Conservation (phyloP, 2,797 vertebrate species). For the Atherinosoma microstoma region DNA sequence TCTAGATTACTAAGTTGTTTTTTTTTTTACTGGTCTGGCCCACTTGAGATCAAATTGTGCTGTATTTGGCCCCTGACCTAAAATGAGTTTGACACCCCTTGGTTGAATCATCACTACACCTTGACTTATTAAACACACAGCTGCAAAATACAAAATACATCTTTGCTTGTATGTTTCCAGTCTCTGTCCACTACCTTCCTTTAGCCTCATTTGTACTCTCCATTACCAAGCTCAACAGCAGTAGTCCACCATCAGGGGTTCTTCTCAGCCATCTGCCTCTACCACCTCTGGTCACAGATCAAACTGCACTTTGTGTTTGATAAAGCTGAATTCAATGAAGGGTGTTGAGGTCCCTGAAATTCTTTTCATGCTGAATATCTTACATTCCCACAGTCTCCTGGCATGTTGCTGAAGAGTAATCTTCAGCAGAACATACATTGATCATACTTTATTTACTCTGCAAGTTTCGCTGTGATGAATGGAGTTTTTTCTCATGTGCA, state of each 20-base stretch:
- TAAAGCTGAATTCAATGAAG: background rate
- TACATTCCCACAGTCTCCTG: background rate
- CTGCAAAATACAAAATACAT: too few species aligned
- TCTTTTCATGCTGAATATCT: background rate
- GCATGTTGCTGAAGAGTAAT: slow-evolving; percentile 1
- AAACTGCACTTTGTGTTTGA: background rate
- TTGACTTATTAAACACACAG: too few species aligned
- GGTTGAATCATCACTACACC: too few species aligned
- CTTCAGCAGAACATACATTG: slow-evolving; percentile 1
- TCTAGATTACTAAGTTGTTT: too few species aligned
- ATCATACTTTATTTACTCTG: background rate
- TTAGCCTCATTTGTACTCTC: slow-evolving; percentile 2
- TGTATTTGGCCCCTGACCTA: too few species aligned
- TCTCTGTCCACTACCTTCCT: too few species aligned
- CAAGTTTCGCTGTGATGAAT: too few species aligned
- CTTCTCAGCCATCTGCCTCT: slow-evolving; percentile 1
- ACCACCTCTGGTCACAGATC: background rate
- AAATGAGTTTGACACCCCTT: too few species aligned
- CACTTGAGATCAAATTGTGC: too few species aligned
- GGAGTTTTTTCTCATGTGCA: background rate
- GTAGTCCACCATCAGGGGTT: slow-evolving; percentile 11
- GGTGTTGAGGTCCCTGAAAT: background rate
- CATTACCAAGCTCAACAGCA: background rate
- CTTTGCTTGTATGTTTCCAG: too few species aligned
- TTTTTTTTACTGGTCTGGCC: too few species aligned